Conservation (phyloP, 2,888 invertebrate genomes). For the Timandra comae region DNA sequence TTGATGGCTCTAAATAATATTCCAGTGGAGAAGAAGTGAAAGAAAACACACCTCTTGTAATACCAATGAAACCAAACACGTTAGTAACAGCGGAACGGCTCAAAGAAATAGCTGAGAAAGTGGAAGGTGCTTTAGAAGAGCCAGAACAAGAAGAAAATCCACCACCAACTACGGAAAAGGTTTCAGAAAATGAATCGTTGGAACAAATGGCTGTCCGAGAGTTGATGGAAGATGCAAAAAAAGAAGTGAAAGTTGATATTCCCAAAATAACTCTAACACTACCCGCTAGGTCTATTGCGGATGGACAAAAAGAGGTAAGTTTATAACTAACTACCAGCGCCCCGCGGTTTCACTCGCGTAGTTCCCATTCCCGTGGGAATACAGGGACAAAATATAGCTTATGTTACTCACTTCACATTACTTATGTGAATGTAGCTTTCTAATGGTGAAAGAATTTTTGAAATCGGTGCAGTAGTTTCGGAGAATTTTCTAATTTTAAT, state of each 20-base stretch:
- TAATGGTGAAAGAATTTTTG: too few species aligned
- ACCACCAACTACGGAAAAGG: slow-evolving; percentile 33
- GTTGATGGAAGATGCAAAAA: slow-evolving; percentile 78
- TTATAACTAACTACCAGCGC: too few species aligned
- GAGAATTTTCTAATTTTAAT: too few species aligned
- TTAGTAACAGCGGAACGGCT: slow-evolving; percentile 70
- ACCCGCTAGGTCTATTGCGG: slow-evolving; percentile 71
- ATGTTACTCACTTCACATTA: neutral
- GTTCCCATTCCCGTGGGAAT: too few species aligned
- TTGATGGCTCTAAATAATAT: too few species aligned
- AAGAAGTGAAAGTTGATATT: slow-evolving; percentile 46
- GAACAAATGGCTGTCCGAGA: slow-evolving; percentile 87
- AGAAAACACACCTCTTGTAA: slow-evolving; percentile 77
- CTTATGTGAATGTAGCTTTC: too few species aligned
- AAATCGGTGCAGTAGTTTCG: too few species aligned
- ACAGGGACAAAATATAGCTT: too few species aligned
- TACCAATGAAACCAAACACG: slow-evolving; percentile 79
- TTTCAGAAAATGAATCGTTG: slow-evolving; percentile 42
- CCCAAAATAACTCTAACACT: slow-evolving; percentile 72
- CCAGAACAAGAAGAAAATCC: slow-evolving; percentile 37
- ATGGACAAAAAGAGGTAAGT: slow-evolving; percentile 79
- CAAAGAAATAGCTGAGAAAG: slow-evolving; percentile 66
- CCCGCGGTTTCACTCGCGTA: too few species aligned
- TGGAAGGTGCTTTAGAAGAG: slow-evolving; percentile 69
- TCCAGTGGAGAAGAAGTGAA: slow-evolving; percentile 72